Evolutionary conservation across 2,888 invertebrate genomes (phyloP).

Genomic region (Caenorhabditis sinica): DNA sequence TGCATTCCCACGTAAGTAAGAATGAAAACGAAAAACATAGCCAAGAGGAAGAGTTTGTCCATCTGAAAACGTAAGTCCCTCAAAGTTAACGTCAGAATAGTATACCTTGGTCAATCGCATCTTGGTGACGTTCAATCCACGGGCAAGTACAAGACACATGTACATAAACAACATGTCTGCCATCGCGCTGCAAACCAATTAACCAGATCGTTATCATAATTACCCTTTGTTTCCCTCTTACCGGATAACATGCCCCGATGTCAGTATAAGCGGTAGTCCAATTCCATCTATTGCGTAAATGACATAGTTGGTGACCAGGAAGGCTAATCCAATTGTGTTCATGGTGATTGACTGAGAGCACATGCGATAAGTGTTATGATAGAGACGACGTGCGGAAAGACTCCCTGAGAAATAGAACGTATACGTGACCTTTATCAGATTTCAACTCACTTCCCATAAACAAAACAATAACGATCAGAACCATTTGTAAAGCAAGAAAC

Average conservation of each 20-base stretch:
- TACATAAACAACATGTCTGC: constrained; percentile 67
- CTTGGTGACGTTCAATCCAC: constrained; percentile 70
- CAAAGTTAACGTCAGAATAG: background rate
- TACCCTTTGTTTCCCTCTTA: constrained; percentile 31
- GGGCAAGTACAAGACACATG: constrained; percentile 64
- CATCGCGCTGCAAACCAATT: constrained; percentile 61
- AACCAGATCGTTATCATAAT: constrained; percentile 42
- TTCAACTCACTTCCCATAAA: constrained; percentile 86
- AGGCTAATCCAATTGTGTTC: constrained; percentile 59
- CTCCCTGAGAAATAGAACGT: constrained; percentile 50
- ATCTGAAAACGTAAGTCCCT: constrained; percentile 17
- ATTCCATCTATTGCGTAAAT: constrained; percentile 90
- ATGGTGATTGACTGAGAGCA: constrained; percentile 59
- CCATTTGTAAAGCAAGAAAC: constrained; percentile 89
- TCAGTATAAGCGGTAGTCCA: constrained; percentile 86
- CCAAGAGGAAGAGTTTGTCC: constrained; percentile 51
- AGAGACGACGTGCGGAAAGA: constrained; percentile 61
- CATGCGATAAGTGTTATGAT: constrained; percentile 68
- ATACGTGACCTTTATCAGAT: background rate
- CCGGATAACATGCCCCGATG: constrained; percentile 84
- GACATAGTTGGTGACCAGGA: constrained; percentile 87
- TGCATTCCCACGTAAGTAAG: constrained; percentile 67
- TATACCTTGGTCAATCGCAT: constrained; percentile 64
- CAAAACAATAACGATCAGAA: constrained; percentile 89
- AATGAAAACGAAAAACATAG: constrained; percentile 53